These are phyloP conservation scores for Drosophila aldrichi DNA, from an alignment of 2,888 invertebrate species.

Conservation along the genomic window DNA sequence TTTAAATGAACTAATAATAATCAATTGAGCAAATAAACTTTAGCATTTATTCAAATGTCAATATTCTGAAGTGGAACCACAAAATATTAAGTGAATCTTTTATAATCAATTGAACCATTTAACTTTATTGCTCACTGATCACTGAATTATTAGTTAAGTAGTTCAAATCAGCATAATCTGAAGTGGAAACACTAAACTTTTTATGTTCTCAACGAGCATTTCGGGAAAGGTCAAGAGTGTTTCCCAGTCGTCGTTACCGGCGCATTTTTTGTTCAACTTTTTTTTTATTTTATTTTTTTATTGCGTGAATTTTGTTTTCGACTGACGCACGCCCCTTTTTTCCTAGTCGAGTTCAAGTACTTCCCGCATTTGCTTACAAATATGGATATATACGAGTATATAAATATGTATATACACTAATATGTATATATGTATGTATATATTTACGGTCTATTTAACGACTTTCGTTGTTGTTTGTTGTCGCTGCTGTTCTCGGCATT, in stretches of 20 bases:
- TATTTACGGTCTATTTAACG: conserved; percentile 1
- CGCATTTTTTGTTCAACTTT: neutral
- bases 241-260: neutral
- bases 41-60: neutral
- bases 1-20: neutral
- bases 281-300: neutral
- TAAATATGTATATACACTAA: neutral
- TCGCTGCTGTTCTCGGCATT: conserved; percentile 21
- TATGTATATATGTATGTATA: neutral
- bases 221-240: conserved; percentile 35
- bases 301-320: neutral
- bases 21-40: neutral
- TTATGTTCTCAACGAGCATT: neutral
- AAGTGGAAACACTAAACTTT: neutral
- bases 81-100: neutral
- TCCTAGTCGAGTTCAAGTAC: conserved; percentile 14
- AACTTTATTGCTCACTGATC: neutral
- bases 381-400: neutral
- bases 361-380: conserved; percentile 10
- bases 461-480: conserved; percentile 11
- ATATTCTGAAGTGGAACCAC: neutral
- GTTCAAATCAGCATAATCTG: neutral
- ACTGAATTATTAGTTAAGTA: neutral
- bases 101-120: neutral
- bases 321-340: conserved; percentile 51